These are phyloP conservation scores for Craterocephalus amniculus DNA, from an alignment of 2,797 vertebrate genomes.

Conservation along the genomic window DNA sequence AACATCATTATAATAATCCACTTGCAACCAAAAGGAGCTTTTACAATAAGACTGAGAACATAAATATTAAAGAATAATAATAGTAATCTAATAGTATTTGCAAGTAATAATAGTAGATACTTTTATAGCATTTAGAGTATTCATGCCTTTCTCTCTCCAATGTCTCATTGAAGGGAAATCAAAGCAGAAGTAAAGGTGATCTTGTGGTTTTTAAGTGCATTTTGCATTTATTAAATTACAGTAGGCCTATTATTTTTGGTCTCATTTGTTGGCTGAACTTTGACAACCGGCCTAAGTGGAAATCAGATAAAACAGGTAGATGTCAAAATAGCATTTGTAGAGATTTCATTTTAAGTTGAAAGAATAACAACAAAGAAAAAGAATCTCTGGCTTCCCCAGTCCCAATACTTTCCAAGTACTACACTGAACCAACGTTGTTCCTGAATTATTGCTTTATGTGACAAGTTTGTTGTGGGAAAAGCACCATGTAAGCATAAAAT, in stretches of 20 bases:
- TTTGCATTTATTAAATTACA: too few relatives aligned
- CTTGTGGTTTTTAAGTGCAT: too few relatives aligned
- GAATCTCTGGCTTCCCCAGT: not conserved
- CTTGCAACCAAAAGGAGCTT: not conserved
- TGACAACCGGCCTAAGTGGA: not conserved
- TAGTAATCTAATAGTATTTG: too few relatives aligned
- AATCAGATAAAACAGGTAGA: not conserved
- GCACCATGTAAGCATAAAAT: too few relatives aligned
- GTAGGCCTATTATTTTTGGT: not conserved
- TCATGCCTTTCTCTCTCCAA: too few relatives aligned
- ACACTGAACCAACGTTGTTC: not conserved
- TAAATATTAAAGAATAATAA: not conserved
- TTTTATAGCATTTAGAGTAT: too few relatives aligned
- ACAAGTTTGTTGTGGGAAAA: too few relatives aligned
- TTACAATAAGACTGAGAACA: not conserved
- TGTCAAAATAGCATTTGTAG: not conserved
- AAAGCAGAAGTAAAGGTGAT: too few relatives aligned
- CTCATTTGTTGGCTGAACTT: not conserved
- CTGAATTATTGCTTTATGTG: too few relatives aligned
- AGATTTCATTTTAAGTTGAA: not conserved
- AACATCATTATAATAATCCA: not conserved
- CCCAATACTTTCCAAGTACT: not conserved
- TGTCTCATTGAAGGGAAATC: too few relatives aligned
- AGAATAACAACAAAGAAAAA: too few relatives aligned
- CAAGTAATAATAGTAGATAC: too few relatives aligned